phyloP scores from a whole-genome alignment of 2,888 invertebrate genomes.

The Pyrochroa serraticornis region DNA sequence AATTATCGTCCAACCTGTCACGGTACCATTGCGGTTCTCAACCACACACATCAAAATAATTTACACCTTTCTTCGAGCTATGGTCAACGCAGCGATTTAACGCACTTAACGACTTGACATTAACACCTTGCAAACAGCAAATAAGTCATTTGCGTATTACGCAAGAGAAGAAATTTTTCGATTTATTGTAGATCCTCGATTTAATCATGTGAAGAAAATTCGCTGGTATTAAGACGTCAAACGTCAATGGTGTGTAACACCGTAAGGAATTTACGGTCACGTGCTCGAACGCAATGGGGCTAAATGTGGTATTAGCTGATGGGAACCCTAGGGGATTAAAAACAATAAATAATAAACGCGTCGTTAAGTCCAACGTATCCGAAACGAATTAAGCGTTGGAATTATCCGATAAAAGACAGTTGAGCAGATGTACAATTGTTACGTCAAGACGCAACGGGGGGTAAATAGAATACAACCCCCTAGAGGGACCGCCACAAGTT shows the following conservation, averaged over 20 bases:
- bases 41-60: not conserved
- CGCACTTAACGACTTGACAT: too few relatives aligned
- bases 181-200: not conserved
- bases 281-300: slow-evolving; percentile 24
- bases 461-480: slow-evolving; percentile 24
- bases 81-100: not conserved
- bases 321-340: slow-evolving; percentile 4
- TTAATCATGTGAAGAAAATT: slow-evolving; percentile 5
- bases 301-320: not conserved
- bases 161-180: too few relatives aligned
- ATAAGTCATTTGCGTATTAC: too few relatives aligned
- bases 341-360: slow-evolving; percentile 8
- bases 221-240: slow-evolving; percentile 34
- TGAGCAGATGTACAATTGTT: slow-evolving; percentile 27
- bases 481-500: slow-evolving; percentile 15
- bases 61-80: slow-evolving; percentile 1
- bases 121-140: too few relatives aligned
- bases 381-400: slow-evolving; percentile 5
- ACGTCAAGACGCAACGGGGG: slow-evolving; percentile 24
- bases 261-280: slow-evolving; percentile 32
- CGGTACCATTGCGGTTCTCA: slow-evolving; percentile 8
- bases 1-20: slow-evolving; percentile 11
- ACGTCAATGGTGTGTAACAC: slow-evolving; percentile 25
- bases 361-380: slow-evolving; percentile 18
- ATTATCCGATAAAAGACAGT: slow-evolving; percentile 9